Conservation (phyloP, 92 coral and sea anemone species). For the Porites evermanni region DNA sequence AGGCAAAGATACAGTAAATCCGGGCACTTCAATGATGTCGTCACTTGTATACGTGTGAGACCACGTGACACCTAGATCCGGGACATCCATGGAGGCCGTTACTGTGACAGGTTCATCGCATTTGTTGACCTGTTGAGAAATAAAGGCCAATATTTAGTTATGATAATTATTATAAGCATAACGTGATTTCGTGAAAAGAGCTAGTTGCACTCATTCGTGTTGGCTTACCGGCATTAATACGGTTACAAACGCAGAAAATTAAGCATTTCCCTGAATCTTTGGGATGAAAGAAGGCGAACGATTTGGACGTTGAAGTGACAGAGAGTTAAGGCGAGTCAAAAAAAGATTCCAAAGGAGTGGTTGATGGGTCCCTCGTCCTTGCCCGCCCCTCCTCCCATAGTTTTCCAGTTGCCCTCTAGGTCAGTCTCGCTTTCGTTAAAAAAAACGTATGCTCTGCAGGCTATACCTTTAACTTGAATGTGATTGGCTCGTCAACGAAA, state of each 20-base stretch:
- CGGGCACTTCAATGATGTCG: constrained; percentile 68
- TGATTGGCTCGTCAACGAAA: constrained; percentile 51
- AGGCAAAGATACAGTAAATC: constrained; percentile 44
- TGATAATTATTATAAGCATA: too few relatives aligned
- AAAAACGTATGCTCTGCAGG: too few relatives aligned
- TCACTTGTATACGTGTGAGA: constrained; percentile 62
- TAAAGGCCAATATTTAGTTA: background rate
- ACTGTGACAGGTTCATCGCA: constrained; percentile 73
- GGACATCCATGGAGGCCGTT: constrained; percentile 70
- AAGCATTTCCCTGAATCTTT: background rate
- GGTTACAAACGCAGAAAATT: background rate
- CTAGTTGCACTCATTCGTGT: too few relatives aligned
- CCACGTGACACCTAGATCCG: constrained; percentile 66
- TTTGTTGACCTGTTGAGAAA: constrained; percentile 44
- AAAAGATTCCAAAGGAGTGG: too few relatives aligned
- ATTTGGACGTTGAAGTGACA: too few relatives aligned
- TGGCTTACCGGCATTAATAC: background rate
- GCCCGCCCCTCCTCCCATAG: too few relatives aligned
- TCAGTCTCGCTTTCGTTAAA: too few relatives aligned
- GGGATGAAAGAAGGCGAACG: too few relatives aligned
- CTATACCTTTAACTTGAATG: constrained; percentile 33
- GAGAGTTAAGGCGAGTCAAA: too few relatives aligned
- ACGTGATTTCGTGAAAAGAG: too few relatives aligned
- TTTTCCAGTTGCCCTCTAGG: too few relatives aligned
- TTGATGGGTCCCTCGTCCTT: too few relatives aligned